A percentile compares a stretch with the other conserved stretches of the same genome.
Conservation (phyloP, 92 coral and sea anemone genomes). For the Actinernus sp. region DNA sequence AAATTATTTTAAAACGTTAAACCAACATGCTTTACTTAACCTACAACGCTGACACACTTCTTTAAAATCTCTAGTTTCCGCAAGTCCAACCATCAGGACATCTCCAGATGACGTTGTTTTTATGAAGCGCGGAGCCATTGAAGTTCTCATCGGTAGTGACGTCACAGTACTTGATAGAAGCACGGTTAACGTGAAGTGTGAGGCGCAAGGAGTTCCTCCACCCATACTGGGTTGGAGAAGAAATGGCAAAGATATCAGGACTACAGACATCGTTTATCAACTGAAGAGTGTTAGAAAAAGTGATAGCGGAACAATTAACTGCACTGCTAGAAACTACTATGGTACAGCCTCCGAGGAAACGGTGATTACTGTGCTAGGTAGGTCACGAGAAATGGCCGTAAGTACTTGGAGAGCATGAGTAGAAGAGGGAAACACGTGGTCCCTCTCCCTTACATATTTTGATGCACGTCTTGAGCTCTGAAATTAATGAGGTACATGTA, state of each 20-base stretch:
- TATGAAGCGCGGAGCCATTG: conserved; percentile 41
- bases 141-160: conserved; percentile 64
- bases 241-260: conserved; percentile 28
- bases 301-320: conserved; percentile 62
- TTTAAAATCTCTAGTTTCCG: conserved; percentile 21
- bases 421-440: no score
- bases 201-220: conserved; percentile 65
- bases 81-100: conserved; percentile 47
- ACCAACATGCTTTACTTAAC: no score
- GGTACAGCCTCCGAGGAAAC: conserved; percentile 64
- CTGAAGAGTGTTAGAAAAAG: conserved; percentile 10
- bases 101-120: conserved; percentile 19
- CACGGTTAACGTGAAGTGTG: conserved; percentile 69
- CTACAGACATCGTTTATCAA: conserved; percentile 1
- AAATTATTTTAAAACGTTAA: no score
- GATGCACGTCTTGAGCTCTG: no score
- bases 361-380: conserved; percentile 54
- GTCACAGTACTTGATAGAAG: conserved; percentile 62
- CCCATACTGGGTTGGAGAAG: conserved; percentile 75
- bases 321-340: conserved; percentile 64
- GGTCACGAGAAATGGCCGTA: no score
- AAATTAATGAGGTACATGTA: no score
- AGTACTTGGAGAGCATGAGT: no score
- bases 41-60: no score
- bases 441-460: no score